Base-by-base conservation (phyloP, 2,888 invertebrate genomes). In the Idaea biselata region DNA sequence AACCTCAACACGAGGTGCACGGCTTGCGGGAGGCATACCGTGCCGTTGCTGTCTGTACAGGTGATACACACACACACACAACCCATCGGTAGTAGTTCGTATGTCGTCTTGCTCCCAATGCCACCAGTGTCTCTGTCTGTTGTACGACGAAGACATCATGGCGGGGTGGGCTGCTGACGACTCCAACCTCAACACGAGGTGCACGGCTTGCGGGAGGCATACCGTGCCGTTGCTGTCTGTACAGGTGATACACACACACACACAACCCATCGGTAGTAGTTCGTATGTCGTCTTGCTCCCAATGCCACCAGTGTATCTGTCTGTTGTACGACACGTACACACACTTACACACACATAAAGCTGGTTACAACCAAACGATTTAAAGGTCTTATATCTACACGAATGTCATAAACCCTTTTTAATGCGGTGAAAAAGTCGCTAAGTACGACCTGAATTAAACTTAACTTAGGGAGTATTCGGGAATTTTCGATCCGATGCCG, bases 81-180 rank as follows among this genome's bases (percentile, higher is more conserved):
- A 16, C 11, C 6, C 60, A 4, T 33, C 16, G 8, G 54, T 0
- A 31, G 18, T 32, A 32, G 7, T 32, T 32, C 84, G 83, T 69
- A 75, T 91, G 65, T 97, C 97, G 53, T 97, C 98, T 16, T 98
- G 98, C 80, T 98, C 98, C 58, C 96, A 96, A 84, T 97, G 97
- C 84, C 97, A 97, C 89, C 96, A 96, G 81, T 98, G 98, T 82
- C 94, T 95, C 18, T 95, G 96, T 60, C 89, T 97, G 60, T 91
- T 99, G n/a, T 99, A 99, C 84, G 99, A 99, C 82, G 99, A 99
- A 86, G 99, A 99, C 83, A 99, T 99, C 62, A 99, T 99, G 99
- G 97, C 98, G 60, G 99, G 99, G 63, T 99, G 99, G 99, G 96
- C 97, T 68, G 97, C 98, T 0, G 99, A 99, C 88, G 99, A 99